These are phyloP conservation scores for Semnopithecus entellus DNA, from an alignment of 2,113 vertebrate species.

Conservation along the genomic window DNA sequence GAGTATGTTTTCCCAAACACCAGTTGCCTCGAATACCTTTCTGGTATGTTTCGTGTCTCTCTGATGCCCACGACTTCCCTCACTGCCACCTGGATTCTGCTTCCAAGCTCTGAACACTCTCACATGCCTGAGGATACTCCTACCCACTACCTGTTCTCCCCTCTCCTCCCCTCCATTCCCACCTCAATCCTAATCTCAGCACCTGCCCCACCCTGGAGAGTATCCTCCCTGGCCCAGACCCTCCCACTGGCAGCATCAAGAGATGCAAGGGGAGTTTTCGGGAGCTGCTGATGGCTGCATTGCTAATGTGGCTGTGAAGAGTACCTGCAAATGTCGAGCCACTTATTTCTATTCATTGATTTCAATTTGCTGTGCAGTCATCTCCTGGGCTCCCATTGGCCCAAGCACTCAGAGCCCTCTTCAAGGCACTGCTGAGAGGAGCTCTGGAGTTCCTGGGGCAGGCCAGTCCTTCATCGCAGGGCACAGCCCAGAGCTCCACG, in stretches of 20 bases:
- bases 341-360: slow-evolving; percentile 69
- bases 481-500: neutral
- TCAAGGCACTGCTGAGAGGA: slow-evolving; percentile 37
- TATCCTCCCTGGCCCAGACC: neutral
- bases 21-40: neutral
- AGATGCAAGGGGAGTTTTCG: neutral
- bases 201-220: neutral
- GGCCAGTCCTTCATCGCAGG: neutral
- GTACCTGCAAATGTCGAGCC: slow-evolving; percentile 55
- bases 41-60: neutral
- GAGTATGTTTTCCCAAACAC: neutral
- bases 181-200: neutral
- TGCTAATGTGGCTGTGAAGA: slow-evolving; percentile 22
- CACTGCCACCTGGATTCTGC: neutral
- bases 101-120: neutral
- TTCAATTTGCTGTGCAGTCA: slow-evolving; percentile 64
- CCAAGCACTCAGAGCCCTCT: neutral
- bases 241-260: neutral
- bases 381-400: slow-evolving; percentile 53
- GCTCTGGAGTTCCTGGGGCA: neutral
- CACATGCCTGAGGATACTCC: neutral
- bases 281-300: slow-evolving; percentile 18
- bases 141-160: neutral
- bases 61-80: neutral
- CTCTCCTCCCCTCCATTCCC: neutral